These are phyloP conservation scores for Tipula unca DNA, from an alignment of 2,888 invertebrate genomes.

Conservation along the genomic window DNA sequence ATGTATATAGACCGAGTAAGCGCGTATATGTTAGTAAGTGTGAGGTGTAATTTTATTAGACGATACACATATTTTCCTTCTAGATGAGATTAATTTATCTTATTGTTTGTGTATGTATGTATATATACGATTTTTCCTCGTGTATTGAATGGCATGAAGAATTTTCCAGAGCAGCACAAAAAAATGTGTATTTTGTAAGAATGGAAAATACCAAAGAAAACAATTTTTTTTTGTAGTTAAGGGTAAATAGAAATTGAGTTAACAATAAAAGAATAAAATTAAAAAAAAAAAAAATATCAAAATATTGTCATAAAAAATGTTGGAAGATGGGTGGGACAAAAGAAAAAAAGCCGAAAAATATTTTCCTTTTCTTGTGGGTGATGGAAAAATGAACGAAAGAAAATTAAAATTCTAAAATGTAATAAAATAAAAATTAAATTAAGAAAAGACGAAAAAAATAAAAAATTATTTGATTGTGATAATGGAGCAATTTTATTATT, in stretches of 20 bases:
- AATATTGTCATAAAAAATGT: neutral
- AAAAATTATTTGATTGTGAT: neutral
- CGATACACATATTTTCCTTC: neutral
- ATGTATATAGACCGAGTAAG: neutral
- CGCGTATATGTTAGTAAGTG: neutral
- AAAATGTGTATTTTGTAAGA: neutral
- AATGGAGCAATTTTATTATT: neutral
- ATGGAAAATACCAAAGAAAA: neutral
- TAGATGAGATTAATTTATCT: neutral
- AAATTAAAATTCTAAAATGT: neutral
- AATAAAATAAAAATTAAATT: constrained; percentile 1
- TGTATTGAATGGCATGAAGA: neutral
- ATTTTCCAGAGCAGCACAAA: neutral
- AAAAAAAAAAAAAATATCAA: neutral
- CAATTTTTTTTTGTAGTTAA: neutral
- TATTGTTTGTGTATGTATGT: neutral
- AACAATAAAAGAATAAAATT: constrained; percentile 14
- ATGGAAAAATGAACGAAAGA: neutral
- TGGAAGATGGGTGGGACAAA: neutral
- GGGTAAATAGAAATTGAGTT: constrained; percentile 14
- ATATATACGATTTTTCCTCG: neutral
- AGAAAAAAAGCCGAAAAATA: neutral
- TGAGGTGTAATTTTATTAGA: constrained; percentile 8
- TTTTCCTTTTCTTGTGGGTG: neutral
- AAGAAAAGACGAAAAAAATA: neutral